These are phyloP conservation scores for Crambe crambe DNA, from an alignment of 37 sponge, comb jelly and placozoan species.

Conservation along the genomic window DNA sequence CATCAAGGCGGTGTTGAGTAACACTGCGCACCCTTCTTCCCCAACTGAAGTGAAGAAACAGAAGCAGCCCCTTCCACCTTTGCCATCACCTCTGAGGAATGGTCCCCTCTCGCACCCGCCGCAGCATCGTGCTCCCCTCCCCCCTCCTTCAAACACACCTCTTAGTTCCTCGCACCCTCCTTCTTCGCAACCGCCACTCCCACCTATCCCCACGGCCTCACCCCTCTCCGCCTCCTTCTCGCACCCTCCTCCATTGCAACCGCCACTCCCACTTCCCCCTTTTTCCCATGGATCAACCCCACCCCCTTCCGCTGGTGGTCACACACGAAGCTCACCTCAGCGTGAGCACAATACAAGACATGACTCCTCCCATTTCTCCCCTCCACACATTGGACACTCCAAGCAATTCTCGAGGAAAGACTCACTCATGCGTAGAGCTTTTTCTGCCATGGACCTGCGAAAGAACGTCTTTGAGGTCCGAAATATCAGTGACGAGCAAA, in stretches of 20 bases:
- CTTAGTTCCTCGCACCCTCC: background rate
- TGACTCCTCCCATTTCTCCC: background rate
- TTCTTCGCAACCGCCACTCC: background rate
- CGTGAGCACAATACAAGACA: background rate
- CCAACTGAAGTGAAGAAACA: background rate
- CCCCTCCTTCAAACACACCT: background rate
- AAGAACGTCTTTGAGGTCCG: constrained; percentile 49
- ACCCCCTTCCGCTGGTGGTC: background rate
- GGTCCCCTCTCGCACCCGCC: too few relatives aligned
- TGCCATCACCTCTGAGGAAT: background rate
- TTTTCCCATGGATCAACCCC: background rate
- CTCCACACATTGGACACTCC: background rate
- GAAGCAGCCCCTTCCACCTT: background rate
- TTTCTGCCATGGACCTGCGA: constrained; percentile 8
- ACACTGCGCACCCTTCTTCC: background rate
- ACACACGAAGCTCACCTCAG: background rate
- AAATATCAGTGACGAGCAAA: constrained; percentile 53
- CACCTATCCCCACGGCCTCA: background rate
- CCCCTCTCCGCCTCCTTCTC: background rate
- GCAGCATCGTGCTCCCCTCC: background rate
- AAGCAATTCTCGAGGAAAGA: background rate
- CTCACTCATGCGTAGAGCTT: constrained; percentile 5
- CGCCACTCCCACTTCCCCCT: background rate
- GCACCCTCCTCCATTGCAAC: background rate
- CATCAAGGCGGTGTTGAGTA: background rate